Evolutionary conservation across 2,888 invertebrate species (phyloP).

Genomic region (Cabera pusaria): DNA sequence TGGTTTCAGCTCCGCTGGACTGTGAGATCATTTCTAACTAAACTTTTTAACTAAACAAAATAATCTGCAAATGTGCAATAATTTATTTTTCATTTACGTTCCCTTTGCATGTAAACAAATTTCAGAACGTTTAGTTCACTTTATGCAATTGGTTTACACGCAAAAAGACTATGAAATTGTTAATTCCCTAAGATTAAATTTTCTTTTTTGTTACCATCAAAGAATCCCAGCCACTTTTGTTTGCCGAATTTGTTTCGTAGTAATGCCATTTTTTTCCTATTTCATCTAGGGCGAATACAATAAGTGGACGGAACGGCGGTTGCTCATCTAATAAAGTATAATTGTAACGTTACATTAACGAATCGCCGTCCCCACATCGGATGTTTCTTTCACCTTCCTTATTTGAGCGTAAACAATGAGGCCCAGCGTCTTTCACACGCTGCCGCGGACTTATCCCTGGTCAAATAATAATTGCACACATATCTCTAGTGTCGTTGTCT

Average conservation of each 20-base stretch:
- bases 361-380: conserved; percentile 58
- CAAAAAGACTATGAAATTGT: no score
- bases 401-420: conserved; percentile 81
- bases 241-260: conserved; percentile 30
- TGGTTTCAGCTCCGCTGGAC: conserved; percentile 66
- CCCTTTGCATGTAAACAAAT: no score
- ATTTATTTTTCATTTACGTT: no score
- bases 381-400: conserved; percentile 75
- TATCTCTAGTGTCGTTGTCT: conserved; percentile 53
- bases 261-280: no score
- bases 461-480: conserved; percentile 82
- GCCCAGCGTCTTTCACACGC: conserved; percentile 80
- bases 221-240: conserved; percentile 20
- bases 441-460: conserved; percentile 79
- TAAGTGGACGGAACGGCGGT: conserved; percentile 41
- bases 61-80: conserved; percentile 30
- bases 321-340: conserved; percentile 61
- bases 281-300: conserved; percentile 37
- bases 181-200: no score
- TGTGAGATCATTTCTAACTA: conserved; percentile 73
- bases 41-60: conserved; percentile 68
- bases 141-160: no score
- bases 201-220: no score
- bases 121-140: no score
- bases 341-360: conserved; percentile 68